phyloP scores from a whole-genome alignment of 2,113 vertebrate species.

The Pelobates fuscus region DNA sequence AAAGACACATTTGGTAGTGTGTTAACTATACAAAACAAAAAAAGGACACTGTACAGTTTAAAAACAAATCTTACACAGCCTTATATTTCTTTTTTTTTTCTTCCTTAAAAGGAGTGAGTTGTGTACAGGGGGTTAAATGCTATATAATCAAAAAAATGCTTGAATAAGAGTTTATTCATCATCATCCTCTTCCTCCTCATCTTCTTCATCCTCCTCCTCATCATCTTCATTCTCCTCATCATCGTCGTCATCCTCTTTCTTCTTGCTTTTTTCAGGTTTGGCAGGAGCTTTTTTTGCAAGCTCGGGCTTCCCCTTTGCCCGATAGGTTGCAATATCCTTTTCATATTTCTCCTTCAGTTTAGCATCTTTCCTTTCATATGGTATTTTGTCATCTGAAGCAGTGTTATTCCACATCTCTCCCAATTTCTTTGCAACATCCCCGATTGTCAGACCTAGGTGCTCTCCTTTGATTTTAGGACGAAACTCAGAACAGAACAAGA shows the following conservation, averaged over 20 bases:
- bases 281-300: slow-evolving; percentile 77
- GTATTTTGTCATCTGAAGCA: slow-evolving; percentile 86
- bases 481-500: slow-evolving; percentile 94
- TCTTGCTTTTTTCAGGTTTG: slow-evolving; percentile 87
- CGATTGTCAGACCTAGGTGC: slow-evolving; percentile 83
- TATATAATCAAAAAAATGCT: slow-evolving; percentile 87
- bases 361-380: slow-evolving; percentile 91
- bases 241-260: slow-evolving; percentile 84
- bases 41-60: slow-evolving; percentile 91
- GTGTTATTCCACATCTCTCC: slow-evolving; percentile 96
- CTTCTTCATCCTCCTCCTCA: slow-evolving; percentile 84
- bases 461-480: slow-evolving; percentile 93
- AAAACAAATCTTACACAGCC: slow-evolving; percentile 91
- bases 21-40: slow-evolving; percentile 92
- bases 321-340: slow-evolving; percentile 94
- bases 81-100: slow-evolving; percentile 79
- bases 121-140: slow-evolving; percentile 88
- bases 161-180: slow-evolving; percentile 79
- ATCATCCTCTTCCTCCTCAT: slow-evolving; percentile 87
- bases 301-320: slow-evolving; percentile 90
- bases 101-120: slow-evolving; percentile 87
- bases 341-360: slow-evolving; percentile 98
- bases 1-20: slow-evolving; percentile 85
- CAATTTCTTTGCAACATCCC: slow-evolving; percentile 92
- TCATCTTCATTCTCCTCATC: slow-evolving; percentile 89